Conservation (phyloP, 2,113 vertebrate genomes). For the Paramisgurnus dabryanus region DNA sequence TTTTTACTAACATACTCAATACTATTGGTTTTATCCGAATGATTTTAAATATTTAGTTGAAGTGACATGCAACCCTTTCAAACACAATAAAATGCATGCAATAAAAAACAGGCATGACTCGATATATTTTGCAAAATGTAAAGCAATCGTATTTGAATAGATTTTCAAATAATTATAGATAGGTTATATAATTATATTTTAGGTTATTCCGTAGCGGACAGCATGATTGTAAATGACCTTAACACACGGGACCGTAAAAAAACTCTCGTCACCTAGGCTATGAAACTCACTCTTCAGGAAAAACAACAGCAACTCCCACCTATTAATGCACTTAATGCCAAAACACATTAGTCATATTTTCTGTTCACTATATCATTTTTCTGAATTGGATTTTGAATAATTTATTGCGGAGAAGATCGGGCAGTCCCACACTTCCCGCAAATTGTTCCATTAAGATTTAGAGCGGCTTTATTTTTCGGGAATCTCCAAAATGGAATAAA, state of each 20-base stretch:
- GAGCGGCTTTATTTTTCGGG: slow-evolving; percentile 1
- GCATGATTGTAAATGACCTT: background rate
- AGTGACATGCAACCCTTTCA: background rate
- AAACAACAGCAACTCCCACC: background rate
- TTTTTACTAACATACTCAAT: background rate
- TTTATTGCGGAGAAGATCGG: slow-evolving; percentile 38
- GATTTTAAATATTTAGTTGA: background rate
- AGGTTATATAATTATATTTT: background rate
- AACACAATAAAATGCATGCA: background rate
- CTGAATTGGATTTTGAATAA: slow-evolving; percentile 28
- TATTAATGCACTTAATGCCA: background rate
- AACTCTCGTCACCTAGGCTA: background rate
- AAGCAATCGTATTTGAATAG: background rate
- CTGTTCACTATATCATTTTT: background rate
- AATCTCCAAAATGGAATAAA: background rate
- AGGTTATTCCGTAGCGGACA: background rate
- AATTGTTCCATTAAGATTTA: slow-evolving; percentile 12
- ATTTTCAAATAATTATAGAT: background rate
- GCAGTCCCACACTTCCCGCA: slow-evolving; percentile 31
- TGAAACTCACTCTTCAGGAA: background rate
- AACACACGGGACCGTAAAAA: background rate
- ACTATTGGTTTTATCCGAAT: background rate
- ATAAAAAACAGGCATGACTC: background rate
- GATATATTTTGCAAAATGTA: background rate
- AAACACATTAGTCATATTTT: background rate